phyloP scores from a whole-genome alignment of 1,140 invertebrate species.

The Calephelis nemesis region DNA sequence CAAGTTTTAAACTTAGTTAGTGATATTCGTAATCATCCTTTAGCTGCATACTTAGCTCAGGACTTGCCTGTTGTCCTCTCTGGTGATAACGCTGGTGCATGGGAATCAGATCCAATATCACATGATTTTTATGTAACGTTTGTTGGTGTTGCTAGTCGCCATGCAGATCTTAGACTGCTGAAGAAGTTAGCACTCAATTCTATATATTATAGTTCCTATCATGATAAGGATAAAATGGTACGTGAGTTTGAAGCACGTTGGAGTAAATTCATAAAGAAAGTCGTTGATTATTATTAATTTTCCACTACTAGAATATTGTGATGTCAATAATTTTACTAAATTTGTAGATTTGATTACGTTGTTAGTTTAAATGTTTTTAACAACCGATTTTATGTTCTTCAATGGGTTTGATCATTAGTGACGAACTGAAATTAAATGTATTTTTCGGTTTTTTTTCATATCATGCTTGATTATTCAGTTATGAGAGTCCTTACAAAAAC shows the following conservation, averaged over 20 bases:
- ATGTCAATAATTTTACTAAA: too few species aligned
- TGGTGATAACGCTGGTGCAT: constrained; percentile 89
- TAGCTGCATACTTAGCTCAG: constrained; percentile 82
- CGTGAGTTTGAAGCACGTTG: constrained; percentile 63
- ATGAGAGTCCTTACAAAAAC: too few species aligned
- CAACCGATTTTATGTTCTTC: too few species aligned
- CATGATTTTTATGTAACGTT: constrained; percentile 93
- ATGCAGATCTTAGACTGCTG: constrained; percentile 85
- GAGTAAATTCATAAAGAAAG: constrained; percentile 55
- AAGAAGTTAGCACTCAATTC: constrained; percentile 91
- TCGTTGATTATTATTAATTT: too few species aligned
- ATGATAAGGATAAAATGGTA: constrained; percentile 58
- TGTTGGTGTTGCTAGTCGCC: constrained; percentile 86
- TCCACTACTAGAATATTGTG: too few species aligned
- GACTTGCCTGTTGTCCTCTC: constrained; percentile 81
- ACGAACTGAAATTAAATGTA: too few species aligned
- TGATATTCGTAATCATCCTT: constrained; percentile 91
- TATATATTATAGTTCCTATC: constrained; percentile 80
- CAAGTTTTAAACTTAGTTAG: constrained; percentile 88
- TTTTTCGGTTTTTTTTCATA: too few species aligned
- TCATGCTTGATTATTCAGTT: too few species aligned
- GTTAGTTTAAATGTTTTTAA: too few species aligned
- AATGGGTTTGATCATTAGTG: too few species aligned
- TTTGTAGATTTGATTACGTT: too few species aligned
- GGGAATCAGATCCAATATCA: constrained; percentile 86